Conservation (phyloP, 92 coral and sea anemone genomes). For the Porites rus region DNA sequence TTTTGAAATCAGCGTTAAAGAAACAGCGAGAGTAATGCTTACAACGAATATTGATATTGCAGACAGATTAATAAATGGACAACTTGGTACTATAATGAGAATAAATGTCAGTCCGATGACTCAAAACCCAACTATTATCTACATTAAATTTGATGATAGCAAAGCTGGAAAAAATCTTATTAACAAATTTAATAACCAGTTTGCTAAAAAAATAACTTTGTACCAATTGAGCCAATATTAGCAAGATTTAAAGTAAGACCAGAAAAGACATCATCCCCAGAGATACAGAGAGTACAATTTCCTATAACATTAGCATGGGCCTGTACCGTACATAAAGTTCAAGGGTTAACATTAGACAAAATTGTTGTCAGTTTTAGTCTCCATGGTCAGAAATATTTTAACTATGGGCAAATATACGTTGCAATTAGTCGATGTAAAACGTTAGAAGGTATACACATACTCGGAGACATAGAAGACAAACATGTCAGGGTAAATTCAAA, state of each 20-base stretch:
- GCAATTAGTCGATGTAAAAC: slow-evolving; percentile 59
- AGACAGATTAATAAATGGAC: slow-evolving; percentile 80
- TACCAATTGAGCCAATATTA: slow-evolving; percentile 65
- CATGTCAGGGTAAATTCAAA: slow-evolving; percentile 57
- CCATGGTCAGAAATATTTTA: slow-evolving; percentile 62
- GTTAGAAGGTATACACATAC: slow-evolving; percentile 55
- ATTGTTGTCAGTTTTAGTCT: slow-evolving; percentile 69
- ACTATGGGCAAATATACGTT: slow-evolving; percentile 69
- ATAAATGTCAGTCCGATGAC: slow-evolving; percentile 41
- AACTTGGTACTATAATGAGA: slow-evolving; percentile 69
- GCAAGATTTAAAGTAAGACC: slow-evolving; percentile 67
- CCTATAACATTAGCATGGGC: slow-evolving; percentile 76
- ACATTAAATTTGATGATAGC: slow-evolving; percentile 64
- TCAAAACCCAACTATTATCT: slow-evolving; percentile 49
- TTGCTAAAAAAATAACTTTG: slow-evolving; percentile 55
- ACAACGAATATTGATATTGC: neutral
- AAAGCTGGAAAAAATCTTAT: slow-evolving; percentile 54
- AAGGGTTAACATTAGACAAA: slow-evolving; percentile 60
- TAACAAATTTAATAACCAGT: slow-evolving; percentile 13
- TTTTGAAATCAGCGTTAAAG: slow-evolving; percentile 56
- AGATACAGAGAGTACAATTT: slow-evolving; percentile 65
- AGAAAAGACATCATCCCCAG: slow-evolving; percentile 68
- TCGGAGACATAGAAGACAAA: slow-evolving; percentile 48
- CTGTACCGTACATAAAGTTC: slow-evolving; percentile 63
- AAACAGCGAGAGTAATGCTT: slow-evolving; percentile 70